phyloP scores from a whole-genome alignment of 92 coral and sea anemone genomes.

The Diadumene lineata region DNA sequence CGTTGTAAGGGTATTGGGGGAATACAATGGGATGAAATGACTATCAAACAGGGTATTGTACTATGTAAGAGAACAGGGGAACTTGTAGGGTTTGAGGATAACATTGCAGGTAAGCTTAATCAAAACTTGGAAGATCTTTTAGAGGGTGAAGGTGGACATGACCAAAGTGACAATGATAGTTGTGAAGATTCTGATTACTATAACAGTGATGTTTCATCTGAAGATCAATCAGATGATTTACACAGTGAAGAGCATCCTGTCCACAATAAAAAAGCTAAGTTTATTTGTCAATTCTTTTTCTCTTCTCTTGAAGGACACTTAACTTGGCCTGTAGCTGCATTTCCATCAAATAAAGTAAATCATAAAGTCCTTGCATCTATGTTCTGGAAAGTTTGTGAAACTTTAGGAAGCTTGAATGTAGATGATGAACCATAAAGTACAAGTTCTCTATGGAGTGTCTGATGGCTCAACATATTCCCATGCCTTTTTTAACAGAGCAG shows the following conservation, averaged over 20 bases:
- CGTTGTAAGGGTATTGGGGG: conserved; percentile 31
- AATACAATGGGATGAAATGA: conserved; percentile 46
- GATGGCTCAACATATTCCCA: conserved; percentile 49
- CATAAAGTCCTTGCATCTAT: conserved; percentile 25
- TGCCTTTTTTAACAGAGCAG: conserved; percentile 34
- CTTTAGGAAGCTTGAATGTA: conserved; percentile 5
- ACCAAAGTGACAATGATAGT: background rate
- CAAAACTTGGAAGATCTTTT: background rate
- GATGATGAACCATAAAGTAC: conserved; percentile 12
- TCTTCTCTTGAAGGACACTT: conserved; percentile 48
- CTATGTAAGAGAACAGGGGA: conserved; percentile 43
- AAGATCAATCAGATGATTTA: background rate
- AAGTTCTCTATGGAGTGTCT: conserved; percentile 49
- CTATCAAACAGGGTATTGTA: conserved; percentile 32
- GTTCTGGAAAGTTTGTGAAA: conserved; percentile 32
- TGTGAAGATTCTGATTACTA: conserved; percentile 3
- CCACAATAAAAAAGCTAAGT: conserved; percentile 13
- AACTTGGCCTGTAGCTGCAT: conserved; percentile 50
- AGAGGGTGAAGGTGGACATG: conserved; percentile 23
- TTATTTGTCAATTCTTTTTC: conserved; percentile 43
- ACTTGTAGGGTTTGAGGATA: conserved; percentile 35
- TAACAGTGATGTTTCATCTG: background rate
- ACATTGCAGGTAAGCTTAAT: background rate
- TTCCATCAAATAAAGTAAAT: conserved; percentile 41
- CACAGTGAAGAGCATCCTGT: too few species aligned